Evolutionary conservation across 2,113 vertebrate genomes (phyloP).

Genomic region (Corvus hawaiiensis): DNA sequence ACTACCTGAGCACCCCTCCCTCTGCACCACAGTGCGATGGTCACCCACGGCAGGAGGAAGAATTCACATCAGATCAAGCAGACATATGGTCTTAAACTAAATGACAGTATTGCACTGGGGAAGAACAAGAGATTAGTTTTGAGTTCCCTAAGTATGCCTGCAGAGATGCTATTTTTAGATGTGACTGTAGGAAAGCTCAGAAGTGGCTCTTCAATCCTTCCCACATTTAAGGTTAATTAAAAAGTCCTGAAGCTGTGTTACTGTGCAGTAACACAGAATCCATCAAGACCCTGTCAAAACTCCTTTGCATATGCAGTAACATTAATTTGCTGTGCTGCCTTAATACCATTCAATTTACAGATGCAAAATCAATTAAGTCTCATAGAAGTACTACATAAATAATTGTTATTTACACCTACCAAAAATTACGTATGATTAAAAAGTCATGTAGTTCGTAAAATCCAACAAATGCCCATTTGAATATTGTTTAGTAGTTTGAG

Average conservation of each 20-base stretch:
- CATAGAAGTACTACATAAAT: not conserved
- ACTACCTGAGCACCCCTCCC: not conserved
- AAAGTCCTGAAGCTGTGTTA: not conserved
- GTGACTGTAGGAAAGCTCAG: not conserved
- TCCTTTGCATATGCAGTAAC: not conserved
- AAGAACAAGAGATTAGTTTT: not conserved
- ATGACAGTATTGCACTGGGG: not conserved
- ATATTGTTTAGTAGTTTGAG: not conserved
- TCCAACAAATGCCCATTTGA: not conserved
- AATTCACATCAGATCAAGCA: not conserved
- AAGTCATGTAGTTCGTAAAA: not conserved
- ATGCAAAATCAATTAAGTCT: not conserved
- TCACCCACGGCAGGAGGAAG: not conserved
- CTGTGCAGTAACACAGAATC: not conserved
- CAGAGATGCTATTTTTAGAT: not conserved
- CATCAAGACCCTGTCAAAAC: not conserved
- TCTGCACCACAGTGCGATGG: fast-evolving
- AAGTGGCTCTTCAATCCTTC: not conserved
- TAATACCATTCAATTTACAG: not conserved
- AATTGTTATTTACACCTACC: not conserved
- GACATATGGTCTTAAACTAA: not conserved
- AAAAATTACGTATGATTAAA: not conserved
- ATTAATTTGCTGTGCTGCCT: not conserved
- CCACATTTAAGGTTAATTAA: not conserved
- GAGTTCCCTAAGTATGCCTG: not conserved